phyloP scores from a whole-genome alignment of 1,140 invertebrate species.

The Bombus cullumanus region DNA sequence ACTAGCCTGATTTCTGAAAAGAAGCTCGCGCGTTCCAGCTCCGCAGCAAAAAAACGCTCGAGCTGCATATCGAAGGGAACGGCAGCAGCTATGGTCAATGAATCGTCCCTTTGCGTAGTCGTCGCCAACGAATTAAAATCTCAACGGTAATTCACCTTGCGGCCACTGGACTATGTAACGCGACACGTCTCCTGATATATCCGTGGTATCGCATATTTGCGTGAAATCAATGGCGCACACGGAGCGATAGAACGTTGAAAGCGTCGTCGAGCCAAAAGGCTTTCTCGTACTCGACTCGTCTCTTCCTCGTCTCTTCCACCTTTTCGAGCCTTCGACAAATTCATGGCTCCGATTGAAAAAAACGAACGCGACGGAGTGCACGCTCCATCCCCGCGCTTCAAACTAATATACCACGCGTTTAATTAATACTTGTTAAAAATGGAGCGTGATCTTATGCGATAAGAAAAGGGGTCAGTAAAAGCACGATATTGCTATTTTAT shows the following conservation, averaged over 20 bases:
- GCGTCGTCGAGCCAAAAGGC: constrained; percentile 19
- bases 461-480: constrained; percentile 18
- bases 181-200: not conserved
- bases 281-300: not conserved
- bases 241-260: constrained; percentile 13
- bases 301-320: not conserved
- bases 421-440: constrained; percentile 25
- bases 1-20: constrained; percentile 64
- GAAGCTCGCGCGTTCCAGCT: constrained; percentile 22
- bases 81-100: constrained; percentile 44
- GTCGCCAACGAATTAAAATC: constrained; percentile 34
- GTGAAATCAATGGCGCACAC: constrained; percentile 26
- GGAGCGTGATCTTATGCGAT: constrained; percentile 11
- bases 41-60: constrained; percentile 23
- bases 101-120: constrained; percentile 12
- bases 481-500: constrained; percentile 18
- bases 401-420: not conserved
- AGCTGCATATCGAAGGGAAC: not conserved
- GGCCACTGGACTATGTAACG: not conserved
- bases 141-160: constrained; percentile 29
- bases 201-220: constrained; percentile 4
- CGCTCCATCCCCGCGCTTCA: no score
- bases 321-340: not conserved
- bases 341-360: constrained; percentile 8
- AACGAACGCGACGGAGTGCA: not conserved